A percentile compares a stretch with the other conserved stretches of the same genome.
Evolutionary conservation across 2,888 invertebrate species (phyloP).

Genomic region (Hypomecis atomaria): DNA sequence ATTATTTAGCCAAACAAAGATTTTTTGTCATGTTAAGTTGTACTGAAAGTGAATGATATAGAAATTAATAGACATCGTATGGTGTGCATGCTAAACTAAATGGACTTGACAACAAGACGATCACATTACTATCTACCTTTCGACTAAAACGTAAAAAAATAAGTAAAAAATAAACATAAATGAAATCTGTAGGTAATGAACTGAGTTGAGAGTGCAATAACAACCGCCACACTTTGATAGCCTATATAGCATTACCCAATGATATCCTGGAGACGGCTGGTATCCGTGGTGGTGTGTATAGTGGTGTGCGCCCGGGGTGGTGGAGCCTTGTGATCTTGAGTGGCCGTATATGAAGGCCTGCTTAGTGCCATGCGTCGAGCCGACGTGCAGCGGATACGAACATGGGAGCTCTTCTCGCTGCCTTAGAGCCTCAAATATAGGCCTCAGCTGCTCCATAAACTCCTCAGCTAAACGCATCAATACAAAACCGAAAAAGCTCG

Average conservation of each 20-base stretch:
- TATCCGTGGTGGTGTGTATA: constrained; percentile 88
- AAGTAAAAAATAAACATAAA: constrained; percentile 62
- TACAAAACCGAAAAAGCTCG: constrained; percentile 77
- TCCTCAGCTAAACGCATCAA: constrained; percentile 91
- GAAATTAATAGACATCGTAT: constrained; percentile 1
- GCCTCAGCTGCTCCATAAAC: constrained; percentile 97
- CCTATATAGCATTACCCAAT: constrained; percentile 88
- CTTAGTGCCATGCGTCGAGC: constrained; percentile 86
- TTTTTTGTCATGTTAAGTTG: constrained; percentile 7
- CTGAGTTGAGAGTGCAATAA: constrained; percentile 53
- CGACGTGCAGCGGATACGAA: constrained; percentile 95
- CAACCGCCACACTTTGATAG: constrained; percentile 69
- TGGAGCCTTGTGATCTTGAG: constrained; percentile 86
- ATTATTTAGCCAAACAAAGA: constrained; percentile 13
- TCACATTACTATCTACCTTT: constrained; percentile 53
- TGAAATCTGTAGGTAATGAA: constrained; percentile 58
- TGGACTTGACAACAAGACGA: constrained; percentile 55
- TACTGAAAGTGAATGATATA: constrained; percentile 31
- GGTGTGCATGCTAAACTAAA: constrained; percentile 67
- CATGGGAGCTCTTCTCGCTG: constrained; percentile 96
- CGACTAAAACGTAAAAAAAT: constrained; percentile 59
- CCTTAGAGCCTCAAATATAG: constrained; percentile 96
- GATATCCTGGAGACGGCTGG: constrained; percentile 89
- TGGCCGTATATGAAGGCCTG: constrained; percentile 86
- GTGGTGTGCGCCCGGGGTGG: constrained; percentile 87